Base-by-base conservation (phyloP, 2,797 vertebrate species). In the Poecilia picta region DNA sequence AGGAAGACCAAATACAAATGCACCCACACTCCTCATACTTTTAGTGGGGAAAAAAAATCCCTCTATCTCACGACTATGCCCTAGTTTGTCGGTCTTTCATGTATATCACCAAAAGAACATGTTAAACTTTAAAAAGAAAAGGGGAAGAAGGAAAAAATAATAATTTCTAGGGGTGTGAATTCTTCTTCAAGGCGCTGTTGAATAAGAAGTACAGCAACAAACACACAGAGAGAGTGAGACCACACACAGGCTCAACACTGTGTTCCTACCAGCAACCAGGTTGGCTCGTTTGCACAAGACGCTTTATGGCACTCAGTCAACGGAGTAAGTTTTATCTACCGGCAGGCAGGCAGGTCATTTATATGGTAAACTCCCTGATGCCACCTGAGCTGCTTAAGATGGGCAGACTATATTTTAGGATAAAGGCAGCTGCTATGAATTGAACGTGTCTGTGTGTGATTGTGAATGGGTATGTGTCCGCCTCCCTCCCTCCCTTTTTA, bases 331-430 rank as follows among this genome's bases (percentile, higher is more conserved):
- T 85, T 91, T 93, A 94, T 94, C 93, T 91, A 51, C 75, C 77
- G 45, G 75, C 91, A 90, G 85, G 79, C 92, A 95, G 93, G 87
- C 87, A 86, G 94, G 93, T 95, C 91, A 92, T 95, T 95, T 95
- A 91, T 95, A 94, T 95, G 92, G 92, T 91, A 94, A 95, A 95
- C 89, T 92, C 89, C 71, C 76, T 82, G 89, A 91, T 79, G 87
- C 90, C 85, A 94, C 90, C 91, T 94, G 88, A 93, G 90, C 91
- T 88, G 87, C 89, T 91, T 84, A 90, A 89, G 90, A 91, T 82
- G 76, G 83, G 72, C 87, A 72, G 85, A 85, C 88, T 88, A 79
- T 85, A 87, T 91, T 90, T 90, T 84, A 89, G 90, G 89, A 90
- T 91, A 89, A 91, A 92, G 77, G 85, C 81, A 75, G 86, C 81